phyloP scores from a whole-genome alignment of 2,888 invertebrate species.

The Taenaris catops region DNA sequence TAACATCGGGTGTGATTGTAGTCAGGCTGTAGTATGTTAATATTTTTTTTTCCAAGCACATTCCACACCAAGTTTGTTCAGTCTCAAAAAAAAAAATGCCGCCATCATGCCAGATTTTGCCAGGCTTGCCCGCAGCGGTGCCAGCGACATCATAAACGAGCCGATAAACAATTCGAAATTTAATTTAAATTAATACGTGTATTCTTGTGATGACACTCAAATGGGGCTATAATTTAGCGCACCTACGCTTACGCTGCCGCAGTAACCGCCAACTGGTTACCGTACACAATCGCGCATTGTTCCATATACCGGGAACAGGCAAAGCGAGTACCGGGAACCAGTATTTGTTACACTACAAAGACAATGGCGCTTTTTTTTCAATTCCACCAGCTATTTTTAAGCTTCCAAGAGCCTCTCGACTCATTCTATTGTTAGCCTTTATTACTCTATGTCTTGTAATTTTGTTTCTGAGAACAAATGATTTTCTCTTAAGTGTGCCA shows the following conservation, averaged over 20 bases:
- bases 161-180: conserved; percentile 4
- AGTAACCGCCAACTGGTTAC: conserved; percentile 9
- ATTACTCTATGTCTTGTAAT: conserved; percentile 35
- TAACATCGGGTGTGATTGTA: too few relatives aligned
- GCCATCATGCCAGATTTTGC: too few relatives aligned
- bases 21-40: too few relatives aligned
- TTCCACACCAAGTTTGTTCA: too few relatives aligned
- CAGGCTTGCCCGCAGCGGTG: too few relatives aligned
- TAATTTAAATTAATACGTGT: conserved; percentile 1
- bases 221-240: conserved; percentile 4
- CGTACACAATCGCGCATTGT: conserved; percentile 54
- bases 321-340: conserved; percentile 54
- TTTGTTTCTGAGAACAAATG: conserved; percentile 15
- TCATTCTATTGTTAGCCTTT: conserved; percentile 44
- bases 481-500: conserved; percentile 20
- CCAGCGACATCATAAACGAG: too few relatives aligned
- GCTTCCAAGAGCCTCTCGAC: conserved; percentile 31
- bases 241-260: conserved; percentile 1
- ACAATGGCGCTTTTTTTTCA: conserved; percentile 57
- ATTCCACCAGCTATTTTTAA: conserved; percentile 39
- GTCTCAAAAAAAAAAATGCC: too few relatives aligned
- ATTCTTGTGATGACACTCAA: conserved; percentile 5
- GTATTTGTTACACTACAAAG: conserved; percentile 56
- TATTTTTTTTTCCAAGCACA: too few relatives aligned
- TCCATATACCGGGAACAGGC: conserved; percentile 47